phyloP scores from a whole-genome alignment of 2,888 invertebrate species.

The Lochmaea crataegi region DNA sequence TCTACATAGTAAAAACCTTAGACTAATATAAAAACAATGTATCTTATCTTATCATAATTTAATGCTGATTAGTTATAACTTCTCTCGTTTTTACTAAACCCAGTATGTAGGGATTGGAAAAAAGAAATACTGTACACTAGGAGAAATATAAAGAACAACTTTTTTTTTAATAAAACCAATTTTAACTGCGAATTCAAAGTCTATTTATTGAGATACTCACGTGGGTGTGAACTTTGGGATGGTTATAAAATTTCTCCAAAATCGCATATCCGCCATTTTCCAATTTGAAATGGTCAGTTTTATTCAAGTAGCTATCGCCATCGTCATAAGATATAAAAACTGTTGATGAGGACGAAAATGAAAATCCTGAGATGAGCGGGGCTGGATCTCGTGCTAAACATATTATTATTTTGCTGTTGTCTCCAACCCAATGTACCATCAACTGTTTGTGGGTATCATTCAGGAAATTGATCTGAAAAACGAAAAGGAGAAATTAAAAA shows the following conservation, averaged over 20 bases:
- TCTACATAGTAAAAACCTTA: no score
- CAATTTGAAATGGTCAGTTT: constrained; percentile 75
- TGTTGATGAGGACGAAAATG: constrained; percentile 71
- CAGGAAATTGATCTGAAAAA: constrained; percentile 74
- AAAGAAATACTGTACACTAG: no score
- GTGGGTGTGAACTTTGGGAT: constrained; percentile 81
- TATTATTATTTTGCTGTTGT: constrained; percentile 87
- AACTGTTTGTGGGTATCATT: constrained; percentile 90
- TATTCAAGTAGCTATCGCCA: constrained; percentile 82
- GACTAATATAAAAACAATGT: no score
- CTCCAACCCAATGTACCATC: constrained; percentile 94
- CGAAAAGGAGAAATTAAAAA: background rate
- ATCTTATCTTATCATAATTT: no score
- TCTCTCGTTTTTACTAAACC: no score
- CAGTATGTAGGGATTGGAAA: no score
- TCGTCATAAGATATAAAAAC: constrained; percentile 90
- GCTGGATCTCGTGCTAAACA: constrained; percentile 83
- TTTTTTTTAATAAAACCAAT: no score
- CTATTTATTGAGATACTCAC: constrained; percentile 71
- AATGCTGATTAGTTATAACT: no score
- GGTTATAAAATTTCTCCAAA: constrained; percentile 87
- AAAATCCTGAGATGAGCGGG: constrained; percentile 64
- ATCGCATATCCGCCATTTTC: constrained; percentile 72
- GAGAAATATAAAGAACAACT: no score
- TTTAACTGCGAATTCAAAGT: no score